Conservation (phyloP, 2,113 vertebrate genomes). For the Leucopternis melanops region DNA sequence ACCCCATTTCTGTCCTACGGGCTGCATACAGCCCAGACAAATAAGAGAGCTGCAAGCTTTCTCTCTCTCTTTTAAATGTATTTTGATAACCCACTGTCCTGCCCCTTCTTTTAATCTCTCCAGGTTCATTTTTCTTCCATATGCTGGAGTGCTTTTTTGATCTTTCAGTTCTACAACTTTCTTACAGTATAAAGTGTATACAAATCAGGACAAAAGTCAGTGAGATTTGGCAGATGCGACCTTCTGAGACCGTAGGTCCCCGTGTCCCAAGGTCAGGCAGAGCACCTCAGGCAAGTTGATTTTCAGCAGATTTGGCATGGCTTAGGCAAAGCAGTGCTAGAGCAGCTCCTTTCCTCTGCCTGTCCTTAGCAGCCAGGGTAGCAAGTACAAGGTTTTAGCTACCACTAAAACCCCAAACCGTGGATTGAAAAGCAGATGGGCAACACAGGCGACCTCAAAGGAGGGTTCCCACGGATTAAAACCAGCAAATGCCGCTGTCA, state of each 20-base stretch:
- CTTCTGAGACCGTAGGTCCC: background rate
- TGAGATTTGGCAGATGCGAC: background rate
- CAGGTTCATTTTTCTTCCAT: background rate
- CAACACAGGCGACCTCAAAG: background rate
- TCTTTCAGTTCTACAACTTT: background rate
- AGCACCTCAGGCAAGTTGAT: background rate
- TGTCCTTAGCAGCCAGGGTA: background rate
- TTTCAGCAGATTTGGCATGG: background rate
- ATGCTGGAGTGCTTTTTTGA: background rate
- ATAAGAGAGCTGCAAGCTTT: background rate
- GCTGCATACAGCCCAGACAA: rapidly evolving
- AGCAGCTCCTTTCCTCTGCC: background rate
- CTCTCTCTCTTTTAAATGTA: background rate
- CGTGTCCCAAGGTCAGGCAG: slow-evolving; percentile 5
- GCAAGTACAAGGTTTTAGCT: background rate
- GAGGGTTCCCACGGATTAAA: background rate
- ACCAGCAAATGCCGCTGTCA: background rate
- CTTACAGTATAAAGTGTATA: background rate
- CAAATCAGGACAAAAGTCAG: slow-evolving; percentile 19
- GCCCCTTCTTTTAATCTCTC: background rate
- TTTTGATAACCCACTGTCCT: background rate
- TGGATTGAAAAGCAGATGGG: background rate
- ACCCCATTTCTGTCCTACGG: background rate
- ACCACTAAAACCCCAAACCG: background rate
- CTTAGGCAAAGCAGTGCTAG: background rate